Evolutionary conservation across 2,888 invertebrate species (phyloP).

Genomic region (Amphipoea lucens): DNA sequence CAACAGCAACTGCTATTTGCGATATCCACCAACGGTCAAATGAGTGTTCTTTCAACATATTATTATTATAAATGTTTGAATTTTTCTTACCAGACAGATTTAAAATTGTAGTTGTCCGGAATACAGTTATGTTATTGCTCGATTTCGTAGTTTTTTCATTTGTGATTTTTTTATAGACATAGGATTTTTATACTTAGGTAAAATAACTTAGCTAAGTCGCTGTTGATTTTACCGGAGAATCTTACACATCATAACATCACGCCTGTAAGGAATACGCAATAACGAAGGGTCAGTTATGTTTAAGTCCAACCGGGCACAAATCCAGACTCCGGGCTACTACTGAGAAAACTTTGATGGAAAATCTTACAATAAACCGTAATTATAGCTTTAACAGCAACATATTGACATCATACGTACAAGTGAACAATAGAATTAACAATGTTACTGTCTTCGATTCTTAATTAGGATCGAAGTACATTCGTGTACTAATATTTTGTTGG

Average conservation of each 20-base stretch:
- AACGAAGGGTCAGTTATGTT: neutral
- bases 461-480: conserved; percentile 65
- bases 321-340: neutral
- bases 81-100: neutral
- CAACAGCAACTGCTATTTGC: neutral
- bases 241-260: neutral
- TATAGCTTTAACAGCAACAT: conserved; percentile 5
- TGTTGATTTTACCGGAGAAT: neutral
- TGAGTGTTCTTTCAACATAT: neutral
- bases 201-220: neutral
- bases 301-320: neutral
- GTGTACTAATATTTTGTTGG: conserved; percentile 60
- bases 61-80: neutral
- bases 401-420: conserved; percentile 48
- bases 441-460: conserved; percentile 69
- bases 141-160: neutral
- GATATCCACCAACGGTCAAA: conserved; percentile 3
- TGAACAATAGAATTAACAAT: conserved; percentile 71
- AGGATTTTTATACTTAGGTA: no score
- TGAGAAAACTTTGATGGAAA: neutral
- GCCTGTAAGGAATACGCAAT: neutral
- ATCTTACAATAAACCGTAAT: neutral
- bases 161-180: neutral
- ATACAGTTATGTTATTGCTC: no score
- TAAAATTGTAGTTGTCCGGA: neutral